Evolutionary conservation across 2,888 invertebrate species (phyloP).

Genomic region (Lasius platythorax): DNA sequence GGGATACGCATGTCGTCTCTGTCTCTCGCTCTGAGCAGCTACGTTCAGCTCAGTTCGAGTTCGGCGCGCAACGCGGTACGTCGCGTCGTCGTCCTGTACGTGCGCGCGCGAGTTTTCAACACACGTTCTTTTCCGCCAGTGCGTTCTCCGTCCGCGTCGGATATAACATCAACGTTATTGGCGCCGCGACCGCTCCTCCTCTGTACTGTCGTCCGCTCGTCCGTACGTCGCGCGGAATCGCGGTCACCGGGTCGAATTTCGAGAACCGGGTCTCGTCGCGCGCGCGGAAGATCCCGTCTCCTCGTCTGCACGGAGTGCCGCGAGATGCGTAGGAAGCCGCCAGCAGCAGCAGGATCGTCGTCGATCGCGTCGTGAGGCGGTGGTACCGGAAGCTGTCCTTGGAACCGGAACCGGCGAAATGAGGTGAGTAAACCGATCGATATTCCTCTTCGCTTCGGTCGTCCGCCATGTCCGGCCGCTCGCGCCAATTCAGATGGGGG

Average conservation of each 20-base stretch:
- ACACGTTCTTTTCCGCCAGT: not conserved
- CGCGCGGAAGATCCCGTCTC: not conserved
- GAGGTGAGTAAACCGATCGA: slow-evolving; percentile 54
- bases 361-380: not conserved
- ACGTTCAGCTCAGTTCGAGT: slow-evolving; percentile 77
- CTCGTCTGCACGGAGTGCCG: not conserved
- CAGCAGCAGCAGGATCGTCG: not conserved
- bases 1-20: slow-evolving; percentile 74
- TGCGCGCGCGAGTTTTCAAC: slow-evolving; percentile 52
- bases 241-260: slow-evolving; percentile 65
- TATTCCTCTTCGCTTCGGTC: not conserved
- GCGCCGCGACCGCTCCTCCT: not conserved
- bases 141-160: not conserved
- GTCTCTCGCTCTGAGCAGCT: slow-evolving; percentile 65
- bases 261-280: slow-evolving; percentile 31
- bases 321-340: slow-evolving; percentile 31
- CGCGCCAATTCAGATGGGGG: not conserved
- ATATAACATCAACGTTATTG: not conserved
- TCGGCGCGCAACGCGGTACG: slow-evolving; percentile 81
- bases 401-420: slow-evolving; percentile 46
- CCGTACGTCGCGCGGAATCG: slow-evolving; percentile 41
- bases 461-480: not conserved
- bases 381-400: slow-evolving; percentile 36
- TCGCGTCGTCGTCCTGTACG: slow-evolving; percentile 55
- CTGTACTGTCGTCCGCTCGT: not conserved